Evolutionary conservation across 2,797 vertebrate species (phyloP).

Genomic region (Forpus xanthops): DNA sequence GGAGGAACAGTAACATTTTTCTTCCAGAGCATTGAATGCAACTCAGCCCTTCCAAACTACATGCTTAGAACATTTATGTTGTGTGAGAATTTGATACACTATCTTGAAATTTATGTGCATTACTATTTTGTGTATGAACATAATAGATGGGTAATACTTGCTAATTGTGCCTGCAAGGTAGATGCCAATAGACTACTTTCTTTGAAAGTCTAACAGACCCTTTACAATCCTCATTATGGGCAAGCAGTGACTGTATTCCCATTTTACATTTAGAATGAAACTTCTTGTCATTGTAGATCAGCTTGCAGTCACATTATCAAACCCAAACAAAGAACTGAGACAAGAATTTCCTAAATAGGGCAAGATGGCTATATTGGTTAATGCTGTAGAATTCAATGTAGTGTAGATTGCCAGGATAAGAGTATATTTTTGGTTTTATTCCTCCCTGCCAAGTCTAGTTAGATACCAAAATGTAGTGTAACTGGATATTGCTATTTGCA

Average conservation of each 20-base stretch:
- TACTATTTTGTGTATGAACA: background rate
- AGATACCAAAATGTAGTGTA: background rate
- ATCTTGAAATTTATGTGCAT: background rate
- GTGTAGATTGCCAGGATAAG: background rate
- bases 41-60: background rate
- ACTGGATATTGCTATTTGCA: background rate
- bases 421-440: conserved; percentile 47
- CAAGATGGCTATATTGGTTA: background rate
- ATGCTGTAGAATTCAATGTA: conserved; percentile 3
- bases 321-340: conserved; percentile 35
- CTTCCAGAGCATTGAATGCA: background rate
- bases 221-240: background rate
- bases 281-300: conserved; percentile 8
- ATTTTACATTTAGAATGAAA: background rate
- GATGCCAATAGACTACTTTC: background rate
- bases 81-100: background rate
- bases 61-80: background rate
- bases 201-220: background rate
- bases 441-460: conserved; percentile 31
- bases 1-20: background rate
- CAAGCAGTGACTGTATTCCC: background rate
- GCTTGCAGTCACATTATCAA: background rate
- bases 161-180: background rate
- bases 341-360: conserved; percentile 70
- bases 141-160: background rate